Percentiles rank a stretch among this genome's conserved stretches.
phyloP scores from a whole-genome alignment of 2,113 vertebrate genomes.

The Pelobates fuscus region DNA sequence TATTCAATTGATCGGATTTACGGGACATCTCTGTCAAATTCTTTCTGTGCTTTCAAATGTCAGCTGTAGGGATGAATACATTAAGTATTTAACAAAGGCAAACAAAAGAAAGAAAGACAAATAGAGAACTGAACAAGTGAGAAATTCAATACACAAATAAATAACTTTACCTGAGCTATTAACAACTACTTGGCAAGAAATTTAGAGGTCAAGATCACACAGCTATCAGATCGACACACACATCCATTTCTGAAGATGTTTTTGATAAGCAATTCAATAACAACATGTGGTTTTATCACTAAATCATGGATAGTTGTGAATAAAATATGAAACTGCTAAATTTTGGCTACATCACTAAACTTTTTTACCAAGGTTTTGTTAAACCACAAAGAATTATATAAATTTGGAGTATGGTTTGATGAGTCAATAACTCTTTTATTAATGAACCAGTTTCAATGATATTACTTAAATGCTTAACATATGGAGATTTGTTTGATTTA shows the following conservation, averaged over 20 bases:
- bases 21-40: background rate
- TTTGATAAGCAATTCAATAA: too few species aligned
- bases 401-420: too few species aligned
- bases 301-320: too few species aligned
- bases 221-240: slow-evolving; percentile 24
- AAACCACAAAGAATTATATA: too few species aligned
- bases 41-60: background rate
- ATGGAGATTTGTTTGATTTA: too few species aligned
- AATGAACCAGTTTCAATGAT: too few species aligned
- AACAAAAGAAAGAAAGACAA: slow-evolving; percentile 3
- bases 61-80: slow-evolving; percentile 1
- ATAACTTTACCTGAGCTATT: slow-evolving; percentile 11
- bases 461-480: too few species aligned
- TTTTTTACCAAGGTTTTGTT: too few species aligned
- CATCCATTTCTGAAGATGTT: slow-evolving; percentile 25
- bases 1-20: background rate
- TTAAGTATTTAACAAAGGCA: background rate
- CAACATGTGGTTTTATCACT: too few species aligned
- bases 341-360: too few species aligned
- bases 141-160: background rate
- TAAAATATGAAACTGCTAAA: too few species aligned
- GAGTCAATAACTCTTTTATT: too few species aligned
- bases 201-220: background rate
- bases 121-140: slow-evolving; percentile 5
- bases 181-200: slow-evolving; percentile 11